Evolutionary conservation across 2,888 invertebrate genomes (phyloP).

Genomic region (Dione vanillae): DNA sequence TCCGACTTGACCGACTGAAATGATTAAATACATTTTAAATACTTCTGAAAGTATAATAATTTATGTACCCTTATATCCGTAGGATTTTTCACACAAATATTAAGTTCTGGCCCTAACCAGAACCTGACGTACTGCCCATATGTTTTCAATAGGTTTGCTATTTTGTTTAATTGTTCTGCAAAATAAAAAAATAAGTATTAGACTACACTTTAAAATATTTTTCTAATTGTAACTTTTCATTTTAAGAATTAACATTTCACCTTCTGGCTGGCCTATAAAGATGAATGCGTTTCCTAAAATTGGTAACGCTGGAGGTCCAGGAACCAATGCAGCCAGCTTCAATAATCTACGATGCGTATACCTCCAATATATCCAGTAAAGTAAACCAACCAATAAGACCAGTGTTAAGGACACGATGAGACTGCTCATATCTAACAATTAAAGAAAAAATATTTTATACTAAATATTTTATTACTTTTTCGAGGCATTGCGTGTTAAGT

Average conservation of each 20-base stretch:
- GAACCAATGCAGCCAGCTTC: slow-evolving; percentile 58
- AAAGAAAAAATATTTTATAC: neutral
- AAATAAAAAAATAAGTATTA: slow-evolving; percentile 22
- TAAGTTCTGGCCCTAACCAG: slow-evolving; percentile 72
- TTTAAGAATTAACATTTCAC: slow-evolving; percentile 49
- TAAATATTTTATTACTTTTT: too few species aligned
- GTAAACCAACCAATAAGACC: slow-evolving; percentile 41
- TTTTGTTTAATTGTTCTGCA: slow-evolving; percentile 54
- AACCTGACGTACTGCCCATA: slow-evolving; percentile 67
- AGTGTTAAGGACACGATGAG: neutral
- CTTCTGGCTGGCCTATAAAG: slow-evolving; percentile 62
- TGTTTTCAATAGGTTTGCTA: slow-evolving; percentile 51
- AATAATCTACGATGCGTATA: slow-evolving; percentile 59
- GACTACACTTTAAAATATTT: neutral
- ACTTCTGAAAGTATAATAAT: slow-evolving; percentile 30
- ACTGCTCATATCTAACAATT: neutral
- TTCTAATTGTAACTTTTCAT: too few species aligned
- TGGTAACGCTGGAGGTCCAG: slow-evolving; percentile 65
- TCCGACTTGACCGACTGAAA: too few species aligned
- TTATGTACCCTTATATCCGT: slow-evolving; percentile 63
- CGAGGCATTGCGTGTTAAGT: too few species aligned
- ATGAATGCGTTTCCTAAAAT: slow-evolving; percentile 65
- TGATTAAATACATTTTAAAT: neutral
- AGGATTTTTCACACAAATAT: slow-evolving; percentile 66
- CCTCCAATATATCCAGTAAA: slow-evolving; percentile 64